phyloP scores from a whole-genome alignment of 2,888 invertebrate genomes.

The Aphodius granarius region DNA sequence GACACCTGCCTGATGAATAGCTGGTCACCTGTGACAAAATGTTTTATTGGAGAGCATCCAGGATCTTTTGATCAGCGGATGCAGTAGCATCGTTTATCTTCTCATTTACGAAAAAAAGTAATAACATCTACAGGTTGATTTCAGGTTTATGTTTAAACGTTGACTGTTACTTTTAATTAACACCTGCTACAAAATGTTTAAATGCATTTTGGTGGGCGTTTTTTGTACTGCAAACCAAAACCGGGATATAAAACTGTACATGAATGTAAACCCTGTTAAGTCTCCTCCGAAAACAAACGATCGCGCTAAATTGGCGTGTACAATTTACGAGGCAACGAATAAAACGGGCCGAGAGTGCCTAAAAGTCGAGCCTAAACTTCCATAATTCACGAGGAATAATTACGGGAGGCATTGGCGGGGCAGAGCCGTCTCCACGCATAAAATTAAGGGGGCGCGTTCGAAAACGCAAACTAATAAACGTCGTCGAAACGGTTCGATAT shows the following conservation, averaged over 20 bases:
- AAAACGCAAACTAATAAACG: conserved; percentile 23
- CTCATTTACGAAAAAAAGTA: not conserved
- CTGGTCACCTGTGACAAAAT: not conserved
- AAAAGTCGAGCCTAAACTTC: not conserved
- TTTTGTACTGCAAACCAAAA: too few relatives aligned
- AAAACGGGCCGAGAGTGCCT: not conserved
- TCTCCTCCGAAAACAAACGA: not conserved
- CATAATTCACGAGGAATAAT: not conserved
- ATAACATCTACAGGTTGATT: not conserved
- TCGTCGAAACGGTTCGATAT: conserved; percentile 26
- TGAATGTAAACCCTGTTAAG: not conserved
- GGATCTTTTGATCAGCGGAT: not conserved
- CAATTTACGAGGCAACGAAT: not conserved
- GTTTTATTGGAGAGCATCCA: not conserved
- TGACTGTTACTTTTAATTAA: too few relatives aligned
- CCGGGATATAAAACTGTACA: not conserved
- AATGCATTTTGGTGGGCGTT: too few relatives aligned
- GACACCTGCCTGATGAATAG: too few relatives aligned
- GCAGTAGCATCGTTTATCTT: not conserved
- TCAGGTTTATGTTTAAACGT: too few relatives aligned
- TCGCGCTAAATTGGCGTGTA: not conserved
- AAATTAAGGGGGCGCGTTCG: not conserved
- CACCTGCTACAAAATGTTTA: too few relatives aligned
- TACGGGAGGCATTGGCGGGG: not conserved
- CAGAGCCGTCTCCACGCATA: not conserved